Percentiles rank a stretch among this genome's conserved stretches.
Evolutionary conservation across 1,140 invertebrate species (phyloP).

Genomic region (Hermetia illucens): DNA sequence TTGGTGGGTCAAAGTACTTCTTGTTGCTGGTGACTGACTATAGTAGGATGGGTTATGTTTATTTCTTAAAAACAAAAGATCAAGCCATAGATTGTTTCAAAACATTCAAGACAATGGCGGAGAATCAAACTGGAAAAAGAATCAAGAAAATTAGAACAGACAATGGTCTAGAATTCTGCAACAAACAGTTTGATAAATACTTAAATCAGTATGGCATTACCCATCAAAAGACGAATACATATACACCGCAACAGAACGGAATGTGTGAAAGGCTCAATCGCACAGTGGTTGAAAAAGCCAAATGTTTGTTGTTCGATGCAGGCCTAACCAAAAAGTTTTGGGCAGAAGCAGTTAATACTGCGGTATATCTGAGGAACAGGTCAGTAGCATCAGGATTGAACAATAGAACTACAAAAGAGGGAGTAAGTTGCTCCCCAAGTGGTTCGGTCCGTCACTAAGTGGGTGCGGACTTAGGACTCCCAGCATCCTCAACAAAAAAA

Average conservation of each 20-base stretch:
- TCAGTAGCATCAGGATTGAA: too few species aligned
- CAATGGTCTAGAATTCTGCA: conserved; percentile 9
- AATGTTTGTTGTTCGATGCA: conserved; percentile 21
- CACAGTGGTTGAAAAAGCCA: conserved; percentile 24
- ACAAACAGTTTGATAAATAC: conserved; percentile 3
- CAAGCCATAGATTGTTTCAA: conserved; percentile 24
- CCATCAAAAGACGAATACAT: conserved; percentile 14
- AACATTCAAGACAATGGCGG: conserved; percentile 14
- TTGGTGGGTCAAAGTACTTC: conserved; percentile 25
- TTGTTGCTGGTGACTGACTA: conserved; percentile 29
- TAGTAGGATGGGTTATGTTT: conserved; percentile 20
- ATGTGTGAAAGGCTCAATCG: conserved; percentile 20
- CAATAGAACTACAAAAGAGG: too few species aligned
- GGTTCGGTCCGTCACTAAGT: too few species aligned
- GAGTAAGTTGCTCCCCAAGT: too few species aligned
- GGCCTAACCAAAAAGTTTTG: conserved; percentile 22
- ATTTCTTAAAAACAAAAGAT: conserved; percentile 28
- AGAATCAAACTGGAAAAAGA: conserved; percentile 15
- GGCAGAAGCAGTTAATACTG: conserved; percentile 28
- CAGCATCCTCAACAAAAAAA: too few species aligned
- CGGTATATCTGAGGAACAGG: conserved; percentile 26
- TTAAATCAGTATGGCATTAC: conserved; percentile 9
- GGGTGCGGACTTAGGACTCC: too few species aligned
- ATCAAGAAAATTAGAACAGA: conserved; percentile 7
- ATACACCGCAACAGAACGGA: conserved; percentile 20